Evolutionary conservation across 92 coral and sea anemone genomes (phyloP), one percentile per base, ranked within the genome.

Genomic region (Pocillopora grandis): DNA sequence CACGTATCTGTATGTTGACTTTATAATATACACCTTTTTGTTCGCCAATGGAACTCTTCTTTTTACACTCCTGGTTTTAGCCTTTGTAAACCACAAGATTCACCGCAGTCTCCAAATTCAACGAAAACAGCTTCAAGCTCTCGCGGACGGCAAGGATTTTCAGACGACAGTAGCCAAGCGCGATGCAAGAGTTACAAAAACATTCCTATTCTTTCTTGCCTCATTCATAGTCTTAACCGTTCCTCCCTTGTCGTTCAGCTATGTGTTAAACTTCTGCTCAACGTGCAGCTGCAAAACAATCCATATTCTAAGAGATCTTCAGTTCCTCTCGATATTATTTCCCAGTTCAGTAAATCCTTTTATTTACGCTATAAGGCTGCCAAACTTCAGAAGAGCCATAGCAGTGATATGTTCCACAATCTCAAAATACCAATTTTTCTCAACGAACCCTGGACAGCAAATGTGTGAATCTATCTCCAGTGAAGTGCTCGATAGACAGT

Each of bases 271-370:
- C 72, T 93, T 93, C 78, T 87, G 94, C 71, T 77, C 84, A 12
- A 35, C 77, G 10, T 91, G 92, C 62, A 82, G 72, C 75, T 93
- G 97, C 68, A 52, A 31, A 15, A 76, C 90, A 14, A 70, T 86
- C 42, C 94, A 93, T 65, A 79, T 93, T 21, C 73, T 93, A 33
- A 84, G 97, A 64, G 97, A 93, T 79, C 33, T 89, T 3, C 88
- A 90, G 80, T 91, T 93, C 66, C 19, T 91, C 12, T 78, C 87
- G 10, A 85, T 93, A 1, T 77, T 93, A 71, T 88, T 93, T 48
- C 94, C 94, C 8, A 89, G 93, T 66, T 88, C 95, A 8, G 84
- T 93, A 35, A 93, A 93, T 65, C 97, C 97, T 7, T 84, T 93
- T 31, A 76, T 86, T 19, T 93, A 91, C 60, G 91, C 95, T 0